Conservation (phyloP, 2,797 vertebrate species). For the Brachymystax lenok region DNA sequence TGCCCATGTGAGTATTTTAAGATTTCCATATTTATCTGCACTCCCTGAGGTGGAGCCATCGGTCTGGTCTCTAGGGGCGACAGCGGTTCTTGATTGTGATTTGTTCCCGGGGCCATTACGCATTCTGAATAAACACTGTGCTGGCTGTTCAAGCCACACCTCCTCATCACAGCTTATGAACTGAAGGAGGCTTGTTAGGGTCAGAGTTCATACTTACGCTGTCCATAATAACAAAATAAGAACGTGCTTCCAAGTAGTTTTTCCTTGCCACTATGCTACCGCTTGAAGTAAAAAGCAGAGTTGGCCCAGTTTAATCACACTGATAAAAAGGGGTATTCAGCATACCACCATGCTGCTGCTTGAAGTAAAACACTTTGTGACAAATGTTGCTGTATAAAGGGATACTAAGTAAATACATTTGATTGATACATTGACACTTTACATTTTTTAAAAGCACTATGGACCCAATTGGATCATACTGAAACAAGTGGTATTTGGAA, state of each 20-base stretch:
- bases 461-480: too few species aligned
- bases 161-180: conserved; percentile 53
- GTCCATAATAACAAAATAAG: background rate
- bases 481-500: background rate
- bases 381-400: too few species aligned
- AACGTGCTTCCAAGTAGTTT: background rate
- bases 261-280: background rate
- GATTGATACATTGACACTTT: too few species aligned
- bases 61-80: conserved; percentile 56
- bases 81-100: conserved; percentile 69
- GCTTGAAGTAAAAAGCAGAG: background rate
- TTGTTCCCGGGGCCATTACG: conserved; percentile 70
- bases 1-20: conserved; percentile 48
- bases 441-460: too few species aligned
- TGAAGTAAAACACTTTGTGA: too few species aligned
- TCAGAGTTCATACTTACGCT: conserved; percentile 55
- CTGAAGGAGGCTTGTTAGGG: conserved; percentile 60
- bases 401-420: too few species aligned
- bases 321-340: too few species aligned
- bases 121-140: conserved; percentile 61
- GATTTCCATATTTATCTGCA: conserved; percentile 73
- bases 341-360: too few species aligned
- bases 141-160: conserved; percentile 58
- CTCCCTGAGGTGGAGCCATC: conserved; percentile 64
- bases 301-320: too few species aligned